These are phyloP conservation scores for Dallia pectoralis DNA, from an alignment of 2,797 vertebrate genomes.

Conservation along the genomic window DNA sequence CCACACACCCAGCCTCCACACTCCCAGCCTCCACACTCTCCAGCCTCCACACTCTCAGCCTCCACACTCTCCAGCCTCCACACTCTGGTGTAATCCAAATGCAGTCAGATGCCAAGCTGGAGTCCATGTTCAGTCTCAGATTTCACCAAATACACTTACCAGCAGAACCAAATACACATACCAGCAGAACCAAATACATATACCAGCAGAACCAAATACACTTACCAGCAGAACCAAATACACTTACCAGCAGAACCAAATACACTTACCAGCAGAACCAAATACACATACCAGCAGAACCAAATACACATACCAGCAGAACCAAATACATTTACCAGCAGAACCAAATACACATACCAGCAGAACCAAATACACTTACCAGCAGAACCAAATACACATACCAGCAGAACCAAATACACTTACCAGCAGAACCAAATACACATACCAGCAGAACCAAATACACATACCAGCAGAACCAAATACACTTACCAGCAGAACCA, in stretches of 20 bases:
- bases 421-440: too few species aligned
- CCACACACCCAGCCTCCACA: too few species aligned
- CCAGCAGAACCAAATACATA: too few species aligned
- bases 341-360: neutral
- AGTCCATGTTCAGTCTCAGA: neutral
- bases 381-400: too few species aligned
- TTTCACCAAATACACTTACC: too few species aligned
- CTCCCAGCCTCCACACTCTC: too few species aligned
- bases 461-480: neutral
- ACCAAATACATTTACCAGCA: neutral
- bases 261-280: neutral
- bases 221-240: neutral
- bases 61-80: too few species aligned
- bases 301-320: neutral
- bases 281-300: neutral
- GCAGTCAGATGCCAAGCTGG: neutral
- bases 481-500: too few species aligned
- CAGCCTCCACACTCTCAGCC: too few species aligned
- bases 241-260: neutral
- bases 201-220: neutral
- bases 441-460: too few species aligned
- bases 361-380: too few species aligned
- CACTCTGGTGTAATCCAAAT: neutral
- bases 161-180: too few species aligned
- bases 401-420: slow-evolving; percentile 1